Evolutionary conservation across 23 tunicate species (phyloP).

Genomic region (Trididemnum miniatum): DNA sequence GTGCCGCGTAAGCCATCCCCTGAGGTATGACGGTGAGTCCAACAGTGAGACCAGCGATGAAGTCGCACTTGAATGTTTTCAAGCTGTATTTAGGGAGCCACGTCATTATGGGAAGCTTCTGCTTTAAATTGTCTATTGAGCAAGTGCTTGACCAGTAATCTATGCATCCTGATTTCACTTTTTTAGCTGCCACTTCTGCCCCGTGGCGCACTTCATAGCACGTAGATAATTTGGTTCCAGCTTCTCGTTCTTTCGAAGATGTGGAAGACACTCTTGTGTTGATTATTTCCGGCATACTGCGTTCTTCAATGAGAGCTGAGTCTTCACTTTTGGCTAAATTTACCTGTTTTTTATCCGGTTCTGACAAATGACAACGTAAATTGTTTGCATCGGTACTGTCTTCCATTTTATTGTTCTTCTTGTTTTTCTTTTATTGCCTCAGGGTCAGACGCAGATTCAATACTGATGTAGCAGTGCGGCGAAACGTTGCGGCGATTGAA

Average conservation of each 20-base stretch:
- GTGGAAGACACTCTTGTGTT: not conserved
- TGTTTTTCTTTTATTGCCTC: slow-evolving; percentile 10
- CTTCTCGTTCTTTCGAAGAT: not conserved
- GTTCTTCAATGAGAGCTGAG: not conserved
- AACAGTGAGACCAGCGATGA: slow-evolving; percentile 87
- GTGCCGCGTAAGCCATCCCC: slow-evolving; percentile 82
- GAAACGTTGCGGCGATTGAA: not conserved
- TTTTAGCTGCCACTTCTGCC: slow-evolving; percentile 25
- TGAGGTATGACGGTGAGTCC: slow-evolving; percentile 90
- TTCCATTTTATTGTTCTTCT: not conserved
- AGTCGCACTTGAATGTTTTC: slow-evolving; percentile 50
- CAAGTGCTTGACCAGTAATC: slow-evolving; percentile 46
- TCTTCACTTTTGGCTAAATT: not conserved
- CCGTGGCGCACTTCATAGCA: slow-evolving; percentile 39
- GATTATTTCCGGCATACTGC: not conserved
- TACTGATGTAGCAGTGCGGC: not conserved
- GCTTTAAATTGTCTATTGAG: slow-evolving; percentile 36
- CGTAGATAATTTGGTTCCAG: not conserved
- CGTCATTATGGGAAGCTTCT: slow-evolving; percentile 48
- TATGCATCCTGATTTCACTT: slow-evolving; percentile 31
- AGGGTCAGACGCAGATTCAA: not conserved
- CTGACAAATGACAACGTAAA: too few relatives aligned
- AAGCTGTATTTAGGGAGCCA: slow-evolving; percentile 68
- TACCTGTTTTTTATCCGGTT: not conserved
- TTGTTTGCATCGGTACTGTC: too few relatives aligned